A percentile compares a stretch with the other conserved stretches of the same genome.
These are phyloP conservation scores for Amaurobius ferox DNA, from an alignment of 2,888 invertebrate species.

Conservation along the genomic window DNA sequence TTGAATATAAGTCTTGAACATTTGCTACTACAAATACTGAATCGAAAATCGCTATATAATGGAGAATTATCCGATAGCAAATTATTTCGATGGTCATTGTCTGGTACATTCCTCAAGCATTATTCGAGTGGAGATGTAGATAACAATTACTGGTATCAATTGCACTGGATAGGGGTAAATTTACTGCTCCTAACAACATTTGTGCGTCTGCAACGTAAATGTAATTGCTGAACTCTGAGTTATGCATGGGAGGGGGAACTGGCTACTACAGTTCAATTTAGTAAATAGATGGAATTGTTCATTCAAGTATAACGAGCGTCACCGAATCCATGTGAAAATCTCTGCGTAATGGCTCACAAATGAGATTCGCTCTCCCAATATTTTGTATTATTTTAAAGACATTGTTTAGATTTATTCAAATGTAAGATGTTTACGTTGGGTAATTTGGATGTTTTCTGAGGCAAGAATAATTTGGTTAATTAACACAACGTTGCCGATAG, in stretches of 20 bases:
- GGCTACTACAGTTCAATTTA: slow-evolving; percentile 31
- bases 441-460: no score
- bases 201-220: not conserved
- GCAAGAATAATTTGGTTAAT: no score
- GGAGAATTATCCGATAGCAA: no score
- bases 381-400: no score
- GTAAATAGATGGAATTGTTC: slow-evolving; percentile 17
- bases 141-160: slow-evolving; percentile 30
- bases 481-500: no score
- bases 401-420: no score
- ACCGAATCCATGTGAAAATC: not conserved
- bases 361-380: no score
- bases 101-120: slow-evolving; percentile 19
- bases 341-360: no score
- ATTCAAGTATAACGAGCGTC: not conserved
- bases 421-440: no score
- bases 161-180: slow-evolving; percentile 19
- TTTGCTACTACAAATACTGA: no score
- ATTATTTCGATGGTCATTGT: slow-evolving; percentile 9
- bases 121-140: not conserved
- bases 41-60: no score
- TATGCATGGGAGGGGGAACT: not conserved
- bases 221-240: slow-evolving; percentile 40
- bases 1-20: no score
- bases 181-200: slow-evolving; percentile 32